Conservation (phyloP, 1,140 invertebrate genomes). For the Thereuonema tuberculata region DNA sequence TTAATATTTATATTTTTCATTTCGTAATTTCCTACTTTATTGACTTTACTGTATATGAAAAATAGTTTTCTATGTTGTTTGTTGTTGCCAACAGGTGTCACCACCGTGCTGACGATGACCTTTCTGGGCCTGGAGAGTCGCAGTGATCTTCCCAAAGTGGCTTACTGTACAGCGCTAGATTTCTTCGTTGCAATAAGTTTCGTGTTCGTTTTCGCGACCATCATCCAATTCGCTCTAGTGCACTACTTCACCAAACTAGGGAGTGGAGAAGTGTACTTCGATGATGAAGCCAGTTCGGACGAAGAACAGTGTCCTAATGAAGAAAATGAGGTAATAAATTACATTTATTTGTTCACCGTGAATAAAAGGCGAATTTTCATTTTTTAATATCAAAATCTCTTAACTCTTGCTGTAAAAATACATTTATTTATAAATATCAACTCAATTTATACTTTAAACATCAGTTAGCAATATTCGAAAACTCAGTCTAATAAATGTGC, state of each 20-base stretch:
- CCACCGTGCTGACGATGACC: constrained; percentile 76
- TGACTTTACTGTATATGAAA: too few relatives aligned
- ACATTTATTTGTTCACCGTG: too few relatives aligned
- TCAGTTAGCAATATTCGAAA: too few relatives aligned
- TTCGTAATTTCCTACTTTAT: too few relatives aligned
- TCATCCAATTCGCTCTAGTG: constrained; percentile 72
- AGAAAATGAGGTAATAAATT: background rate
- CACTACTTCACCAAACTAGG: constrained; percentile 83
- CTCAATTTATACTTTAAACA: too few relatives aligned
- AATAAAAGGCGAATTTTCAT: too few relatives aligned
- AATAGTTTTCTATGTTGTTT: background rate
- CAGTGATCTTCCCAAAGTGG: constrained; percentile 70
- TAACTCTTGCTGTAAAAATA: too few relatives aligned
- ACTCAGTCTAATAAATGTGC: too few relatives aligned
- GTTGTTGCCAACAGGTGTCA: constrained; percentile 46
- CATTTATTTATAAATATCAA: too few relatives aligned
- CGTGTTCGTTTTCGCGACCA: constrained; percentile 73
- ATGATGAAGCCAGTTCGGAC: constrained; percentile 38
- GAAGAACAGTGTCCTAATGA: constrained; percentile 33
- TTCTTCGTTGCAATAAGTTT: constrained; percentile 77
- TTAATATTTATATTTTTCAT: too few relatives aligned
- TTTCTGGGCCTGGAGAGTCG: constrained; percentile 71
- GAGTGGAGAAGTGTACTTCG: constrained; percentile 58
- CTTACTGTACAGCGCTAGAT: constrained; percentile 73
- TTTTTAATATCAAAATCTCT: too few relatives aligned